A percentile compares a stretch with the other conserved stretches of the same genome.
phyloP scores from a whole-genome alignment of 2,113 vertebrate genomes.

The Phalacrocorax aristotelis region DNA sequence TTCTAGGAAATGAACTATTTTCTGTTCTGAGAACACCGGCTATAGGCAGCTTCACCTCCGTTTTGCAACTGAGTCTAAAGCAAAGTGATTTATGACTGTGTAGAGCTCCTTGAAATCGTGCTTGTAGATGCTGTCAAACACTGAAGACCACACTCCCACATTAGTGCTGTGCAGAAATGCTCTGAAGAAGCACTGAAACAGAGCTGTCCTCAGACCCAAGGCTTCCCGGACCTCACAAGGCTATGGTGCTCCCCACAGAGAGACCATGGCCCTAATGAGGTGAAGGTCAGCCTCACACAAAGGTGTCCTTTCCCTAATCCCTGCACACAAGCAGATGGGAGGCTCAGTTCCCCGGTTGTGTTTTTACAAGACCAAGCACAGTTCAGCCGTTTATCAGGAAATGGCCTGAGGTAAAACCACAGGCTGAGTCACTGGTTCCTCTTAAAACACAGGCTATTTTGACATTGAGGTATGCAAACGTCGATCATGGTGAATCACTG shows the following conservation, averaged over 20 bases:
- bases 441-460: conserved; percentile 24
- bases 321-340: not conserved
- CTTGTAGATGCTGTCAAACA: not conserved
- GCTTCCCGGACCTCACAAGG: not conserved
- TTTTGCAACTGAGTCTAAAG: rapidly evolving
- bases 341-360: not conserved
- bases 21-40: not conserved
- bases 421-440: conserved; percentile 49
- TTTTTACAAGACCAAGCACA: conserved; percentile 6
- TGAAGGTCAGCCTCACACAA: not conserved
- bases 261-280: rapidly evolving
- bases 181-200: not conserved
- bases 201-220: not conserved
- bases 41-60: not conserved
- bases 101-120: not conserved
- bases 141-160: not conserved
- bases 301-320: not conserved
- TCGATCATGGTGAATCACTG: conserved; percentile 24
- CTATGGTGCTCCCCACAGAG: not conserved
- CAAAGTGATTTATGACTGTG: not conserved
- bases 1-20: not conserved
- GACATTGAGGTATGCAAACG: conserved; percentile 10
- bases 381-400: conserved; percentile 29
- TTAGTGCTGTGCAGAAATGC: not conserved
- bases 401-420: conserved; percentile 43